A percentile compares a stretch with the other conserved stretches of the same genome.
Evolutionary conservation across 2,113 vertebrate species (phyloP).

Genomic region (Cricetomys ansorgei): DNA sequence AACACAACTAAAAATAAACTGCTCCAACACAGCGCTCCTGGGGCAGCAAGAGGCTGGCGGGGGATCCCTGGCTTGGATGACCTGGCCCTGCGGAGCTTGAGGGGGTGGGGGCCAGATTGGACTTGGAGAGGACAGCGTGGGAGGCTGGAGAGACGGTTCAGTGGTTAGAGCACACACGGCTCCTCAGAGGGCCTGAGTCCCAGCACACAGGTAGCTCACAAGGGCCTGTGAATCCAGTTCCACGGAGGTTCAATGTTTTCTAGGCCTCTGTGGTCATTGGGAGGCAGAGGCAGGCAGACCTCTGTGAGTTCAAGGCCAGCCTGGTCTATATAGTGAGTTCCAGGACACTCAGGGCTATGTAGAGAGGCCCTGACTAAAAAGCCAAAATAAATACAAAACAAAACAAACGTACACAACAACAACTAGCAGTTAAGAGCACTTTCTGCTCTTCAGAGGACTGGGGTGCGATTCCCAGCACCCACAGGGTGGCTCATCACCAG

Average conservation of each 20-base stretch:
- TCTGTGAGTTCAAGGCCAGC: neutral
- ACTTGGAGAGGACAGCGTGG: neutral
- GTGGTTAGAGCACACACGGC: neutral
- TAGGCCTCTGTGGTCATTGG: neutral
- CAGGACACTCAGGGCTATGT: neutral
- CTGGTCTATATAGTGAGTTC: neutral
- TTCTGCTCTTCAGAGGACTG: neutral
- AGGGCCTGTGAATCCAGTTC: neutral
- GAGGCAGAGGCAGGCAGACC: neutral
- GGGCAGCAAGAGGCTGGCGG: neutral
- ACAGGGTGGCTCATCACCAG: neutral
- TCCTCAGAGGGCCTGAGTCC: neutral
- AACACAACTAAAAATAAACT: too few species aligned
- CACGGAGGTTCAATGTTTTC: neutral
- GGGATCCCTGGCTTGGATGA: constrained; percentile 85
- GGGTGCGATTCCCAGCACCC: neutral
- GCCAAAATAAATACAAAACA: neutral
- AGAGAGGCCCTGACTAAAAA: neutral
- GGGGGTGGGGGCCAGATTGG: neutral
- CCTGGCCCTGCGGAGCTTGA: neutral
- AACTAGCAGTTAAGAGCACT: neutral
- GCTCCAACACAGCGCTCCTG: too few species aligned
- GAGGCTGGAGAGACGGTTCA: neutral
- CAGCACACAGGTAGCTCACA: neutral
- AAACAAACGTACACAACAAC: neutral